Percentiles rank a stretch among this genome's conserved stretches.
phyloP scores from a whole-genome alignment of 2,113 vertebrate genomes.

The Erythrocercus mccallii region DNA sequence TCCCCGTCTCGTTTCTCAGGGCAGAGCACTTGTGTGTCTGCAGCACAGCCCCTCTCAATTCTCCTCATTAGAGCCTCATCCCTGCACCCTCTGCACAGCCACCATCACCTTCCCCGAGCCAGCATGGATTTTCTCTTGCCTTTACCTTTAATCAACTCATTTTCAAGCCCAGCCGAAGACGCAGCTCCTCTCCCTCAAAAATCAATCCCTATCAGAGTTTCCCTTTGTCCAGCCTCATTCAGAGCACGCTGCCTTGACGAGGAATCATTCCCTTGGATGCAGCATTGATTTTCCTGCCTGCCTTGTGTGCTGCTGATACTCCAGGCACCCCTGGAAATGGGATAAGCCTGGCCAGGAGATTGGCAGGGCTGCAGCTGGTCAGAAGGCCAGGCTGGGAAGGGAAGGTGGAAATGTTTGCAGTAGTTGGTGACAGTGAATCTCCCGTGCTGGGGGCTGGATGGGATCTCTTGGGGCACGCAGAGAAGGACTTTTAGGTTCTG shows the following conservation, averaged over 20 bases:
- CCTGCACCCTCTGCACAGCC: neutral
- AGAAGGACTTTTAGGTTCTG: neutral
- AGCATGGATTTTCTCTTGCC: neutral
- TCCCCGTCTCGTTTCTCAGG: neutral
- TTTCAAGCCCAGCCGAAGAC: neutral
- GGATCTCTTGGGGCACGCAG: neutral
- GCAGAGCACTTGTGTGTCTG: neutral
- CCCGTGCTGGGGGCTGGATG: neutral
- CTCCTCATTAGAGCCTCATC: constrained; percentile 27
- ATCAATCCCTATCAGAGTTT: neutral
- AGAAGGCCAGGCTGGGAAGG: neutral
- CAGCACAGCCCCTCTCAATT: constrained; percentile 34
- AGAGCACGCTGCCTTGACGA: neutral
- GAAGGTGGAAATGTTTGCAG: neutral
- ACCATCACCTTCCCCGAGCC: neutral
- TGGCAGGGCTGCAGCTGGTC: neutral
- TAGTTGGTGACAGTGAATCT: neutral
- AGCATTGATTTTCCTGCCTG: constrained; percentile 16
- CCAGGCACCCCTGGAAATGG: neutral
- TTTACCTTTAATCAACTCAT: constrained; percentile 5
- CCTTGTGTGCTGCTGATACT: neutral
- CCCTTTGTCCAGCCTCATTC: neutral
- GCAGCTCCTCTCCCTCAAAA: neutral
- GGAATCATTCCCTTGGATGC: neutral
- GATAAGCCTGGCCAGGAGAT: neutral